phyloP scores from a whole-genome alignment of 2,888 invertebrate species.

The Melolontha melolontha region DNA sequence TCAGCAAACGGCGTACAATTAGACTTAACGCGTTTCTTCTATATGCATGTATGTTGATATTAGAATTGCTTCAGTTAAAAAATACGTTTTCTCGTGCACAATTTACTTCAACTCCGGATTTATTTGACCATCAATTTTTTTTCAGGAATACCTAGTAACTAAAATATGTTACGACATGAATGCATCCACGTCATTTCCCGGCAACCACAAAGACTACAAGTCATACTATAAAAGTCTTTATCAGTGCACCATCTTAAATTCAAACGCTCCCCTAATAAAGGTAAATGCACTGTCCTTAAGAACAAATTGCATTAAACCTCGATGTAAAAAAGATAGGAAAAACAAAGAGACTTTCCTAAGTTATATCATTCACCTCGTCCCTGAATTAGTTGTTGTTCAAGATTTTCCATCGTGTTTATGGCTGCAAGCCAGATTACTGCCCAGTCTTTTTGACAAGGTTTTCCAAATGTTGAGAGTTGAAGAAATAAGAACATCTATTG shows the following conservation, averaged over 20 bases:
- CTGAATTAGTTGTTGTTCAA: conserved; percentile 86
- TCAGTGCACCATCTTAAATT: conserved; percentile 72
- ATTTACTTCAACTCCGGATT: too few species aligned
- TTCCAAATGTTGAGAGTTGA: conserved; percentile 78
- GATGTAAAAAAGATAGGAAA: conserved; percentile 61
- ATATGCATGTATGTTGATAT: too few species aligned
- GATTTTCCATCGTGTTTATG: conserved; percentile 82
- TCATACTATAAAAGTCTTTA: conserved; percentile 85
- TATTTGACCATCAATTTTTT: too few species aligned
- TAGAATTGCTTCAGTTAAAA: too few species aligned
- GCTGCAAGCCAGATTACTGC: conserved; percentile 86
- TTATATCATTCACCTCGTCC: conserved; percentile 79
- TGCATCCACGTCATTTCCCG: conserved; percentile 77
- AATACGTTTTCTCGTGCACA: too few species aligned
- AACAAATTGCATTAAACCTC: conserved; percentile 73
- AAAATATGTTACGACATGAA: conserved; percentile 75
- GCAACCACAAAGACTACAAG: conserved; percentile 71
- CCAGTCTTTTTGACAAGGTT: conserved; percentile 85
- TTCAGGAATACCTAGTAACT: conserved; percentile 75
- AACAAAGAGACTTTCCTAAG: conserved; percentile 68
- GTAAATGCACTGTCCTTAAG: conserved; percentile 77
- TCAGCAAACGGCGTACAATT: too few species aligned
- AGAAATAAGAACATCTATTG: conserved; percentile 74
- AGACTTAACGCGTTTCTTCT: too few species aligned
- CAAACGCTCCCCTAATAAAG: conserved; percentile 82